phyloP scores from a whole-genome alignment of 30 jellyfish, hydroid and myxozoan genomes.

The Turritopsis dohrnii region DNA sequence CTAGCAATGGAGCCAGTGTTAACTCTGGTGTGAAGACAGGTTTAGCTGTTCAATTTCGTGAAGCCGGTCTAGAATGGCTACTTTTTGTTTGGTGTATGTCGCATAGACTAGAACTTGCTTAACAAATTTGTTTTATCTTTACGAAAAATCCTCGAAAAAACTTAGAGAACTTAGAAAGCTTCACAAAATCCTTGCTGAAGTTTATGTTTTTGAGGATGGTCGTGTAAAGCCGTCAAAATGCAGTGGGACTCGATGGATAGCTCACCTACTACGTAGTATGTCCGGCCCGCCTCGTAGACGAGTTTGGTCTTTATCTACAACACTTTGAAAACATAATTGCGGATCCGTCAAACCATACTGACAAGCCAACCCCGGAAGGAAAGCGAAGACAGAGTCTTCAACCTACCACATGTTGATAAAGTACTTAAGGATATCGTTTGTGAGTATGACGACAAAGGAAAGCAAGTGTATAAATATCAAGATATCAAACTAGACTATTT shows the following conservation, averaged over 20 bases:
- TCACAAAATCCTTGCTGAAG: too few relatives aligned
- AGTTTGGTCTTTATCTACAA: neutral
- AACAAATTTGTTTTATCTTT: too few relatives aligned
- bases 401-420: neutral
- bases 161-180: too few relatives aligned
- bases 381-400: neutral
- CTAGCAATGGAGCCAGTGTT: slow-evolving; percentile 18
- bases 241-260: neutral
- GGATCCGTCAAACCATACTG: neutral
- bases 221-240: neutral
- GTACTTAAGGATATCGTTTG: neutral
- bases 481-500: neutral
- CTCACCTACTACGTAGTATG: neutral
- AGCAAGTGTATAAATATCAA: neutral
- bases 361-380: neutral
- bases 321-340: neutral
- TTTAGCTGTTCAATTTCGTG: neutral
- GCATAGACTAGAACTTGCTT: slow-evolving; percentile 3
- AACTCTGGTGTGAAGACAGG: slow-evolving; percentile 8
- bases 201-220: neutral
- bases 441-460: neutral
- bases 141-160: neutral
- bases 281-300: neutral
- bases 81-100: slow-evolving; percentile 23
- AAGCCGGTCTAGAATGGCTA: neutral